Base-by-base conservation (phyloP, 2,113 vertebrate species). In the Kryptolebias marmoratus region DNA sequence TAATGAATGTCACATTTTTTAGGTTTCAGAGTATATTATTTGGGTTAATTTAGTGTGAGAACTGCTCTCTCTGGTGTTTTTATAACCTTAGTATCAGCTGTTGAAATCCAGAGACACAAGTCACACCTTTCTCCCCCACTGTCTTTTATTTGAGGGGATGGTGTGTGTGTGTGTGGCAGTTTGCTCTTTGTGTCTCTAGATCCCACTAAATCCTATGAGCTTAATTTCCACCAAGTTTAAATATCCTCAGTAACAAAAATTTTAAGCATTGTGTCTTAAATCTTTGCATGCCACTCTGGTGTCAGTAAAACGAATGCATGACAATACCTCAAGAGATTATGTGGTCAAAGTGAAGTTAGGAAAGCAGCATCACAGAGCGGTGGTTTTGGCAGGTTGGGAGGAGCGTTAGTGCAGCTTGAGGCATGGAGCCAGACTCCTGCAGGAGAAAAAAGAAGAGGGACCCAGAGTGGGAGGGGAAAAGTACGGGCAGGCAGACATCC, bases 391-490 rank as follows among this genome's bases (percentile, higher is more conserved):
- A 75, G 68, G 68, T 53, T 69, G 59, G 66, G 65, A 76, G 73
- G 80, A 62, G 39, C 64, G 73, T 69, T 60, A 62, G 64, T 49
- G 69, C 47, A 53, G 71, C 54, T 31, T 36, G 60, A 71, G 79
- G 85, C 83, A 84, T 68, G 71, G 73, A 71, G 85, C 80, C 83
- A 81, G 75, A 62, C 60, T 77, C 68, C 39, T 59, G 28, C 70
- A 67, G 59, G 15, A 84, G 80, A 84, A 81, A 22, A 81, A 71
- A 68, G 54, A 49, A 55, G 73, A 60, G 73, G 64, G 39, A 28
- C 56, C 54, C 44, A 48, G 77, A 53, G 78, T 66, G 86, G 81
- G 77, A 74, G 75, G 71, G 73, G 68, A 77, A 61, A 82, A 76
- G 71, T 27, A 50, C 77, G 81, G 72, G 56, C 67, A 61, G 81